Evolutionary conservation across 2,797 vertebrate genomes (phyloP).

Genomic region (Lophotriccus pileatus): DNA sequence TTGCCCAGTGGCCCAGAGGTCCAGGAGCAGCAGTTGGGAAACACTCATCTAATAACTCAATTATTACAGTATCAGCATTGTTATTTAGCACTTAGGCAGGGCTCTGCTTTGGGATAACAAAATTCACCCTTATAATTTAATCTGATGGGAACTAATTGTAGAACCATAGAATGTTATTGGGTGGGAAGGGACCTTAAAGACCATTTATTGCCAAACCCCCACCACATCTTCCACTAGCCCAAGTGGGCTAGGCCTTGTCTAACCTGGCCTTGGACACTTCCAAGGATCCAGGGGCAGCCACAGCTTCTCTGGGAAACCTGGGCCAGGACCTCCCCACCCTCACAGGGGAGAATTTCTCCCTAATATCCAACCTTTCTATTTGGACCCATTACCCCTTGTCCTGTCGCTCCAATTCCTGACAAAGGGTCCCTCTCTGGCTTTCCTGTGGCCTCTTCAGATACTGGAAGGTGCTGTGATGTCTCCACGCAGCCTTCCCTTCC

Average conservation of each 20-base stretch:
- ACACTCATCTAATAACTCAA: neutral
- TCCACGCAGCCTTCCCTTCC: too few species aligned
- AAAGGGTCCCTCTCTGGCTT: neutral
- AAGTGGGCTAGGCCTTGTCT: neutral
- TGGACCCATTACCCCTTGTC: too few species aligned
- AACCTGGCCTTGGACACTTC: neutral
- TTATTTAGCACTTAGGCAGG: neutral
- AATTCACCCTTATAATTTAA: neutral
- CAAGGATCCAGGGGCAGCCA: neutral
- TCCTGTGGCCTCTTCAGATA: neutral
- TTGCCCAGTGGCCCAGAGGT: neutral
- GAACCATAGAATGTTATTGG: accelerated
- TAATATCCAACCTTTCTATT: accelerated
- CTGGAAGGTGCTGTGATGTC: neutral
- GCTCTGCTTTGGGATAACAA: neutral
- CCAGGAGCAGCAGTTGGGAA: neutral
- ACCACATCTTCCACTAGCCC: neutral
- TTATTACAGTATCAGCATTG: neutral
- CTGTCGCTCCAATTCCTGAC: accelerated
- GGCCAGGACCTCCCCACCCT: neutral
- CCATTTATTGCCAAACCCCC: accelerated
- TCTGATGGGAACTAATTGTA: accelerated
- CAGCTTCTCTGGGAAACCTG: neutral
- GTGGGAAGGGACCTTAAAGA: neutral
- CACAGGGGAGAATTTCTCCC: neutral